Conservation (phyloP, 1,140 invertebrate genomes). For the Frieseomelitta varia region DNA sequence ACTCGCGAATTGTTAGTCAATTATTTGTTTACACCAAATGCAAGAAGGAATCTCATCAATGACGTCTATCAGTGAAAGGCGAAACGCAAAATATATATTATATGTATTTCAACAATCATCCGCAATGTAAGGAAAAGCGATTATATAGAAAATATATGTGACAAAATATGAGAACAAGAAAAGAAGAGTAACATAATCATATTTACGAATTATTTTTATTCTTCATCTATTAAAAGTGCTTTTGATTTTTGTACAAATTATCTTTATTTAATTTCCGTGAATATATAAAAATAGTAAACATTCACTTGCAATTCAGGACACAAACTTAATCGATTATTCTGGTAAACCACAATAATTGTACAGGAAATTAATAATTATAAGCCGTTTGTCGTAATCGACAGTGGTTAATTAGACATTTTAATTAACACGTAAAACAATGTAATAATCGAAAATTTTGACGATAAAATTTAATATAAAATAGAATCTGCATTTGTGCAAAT, state of each 20-base stretch:
- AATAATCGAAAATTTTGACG: background rate
- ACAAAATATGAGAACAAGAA: background rate
- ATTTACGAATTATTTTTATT: too few relatives aligned
- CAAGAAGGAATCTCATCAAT: too few relatives aligned
- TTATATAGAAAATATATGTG: background rate
- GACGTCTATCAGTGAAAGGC: too few relatives aligned
- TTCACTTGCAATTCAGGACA: background rate
- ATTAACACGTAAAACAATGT: background rate
- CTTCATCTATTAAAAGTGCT: background rate
- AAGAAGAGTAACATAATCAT: background rate
- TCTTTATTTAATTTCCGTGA: background rate
- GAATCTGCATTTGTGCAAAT: background rate
- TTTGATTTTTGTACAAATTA: background rate
- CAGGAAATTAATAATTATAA: conserved; percentile 50
- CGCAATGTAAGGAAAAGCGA: background rate
- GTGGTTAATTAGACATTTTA: conserved; percentile 23
- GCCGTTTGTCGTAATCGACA: background rate
- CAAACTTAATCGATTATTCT: conserved; percentile 31
- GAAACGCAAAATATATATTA: too few relatives aligned
- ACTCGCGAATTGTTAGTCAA: too few relatives aligned
- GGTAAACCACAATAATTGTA: conserved; percentile 35
- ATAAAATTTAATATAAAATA: background rate
- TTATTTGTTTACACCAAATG: too few relatives aligned
- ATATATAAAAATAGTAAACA: background rate
- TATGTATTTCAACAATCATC: too few relatives aligned